A percentile compares a stretch with the other conserved stretches of the same genome.
These are phyloP conservation scores for Lynx canadensis DNA, from an alignment of 2,113 vertebrate genomes.

Conservation along the genomic window DNA sequence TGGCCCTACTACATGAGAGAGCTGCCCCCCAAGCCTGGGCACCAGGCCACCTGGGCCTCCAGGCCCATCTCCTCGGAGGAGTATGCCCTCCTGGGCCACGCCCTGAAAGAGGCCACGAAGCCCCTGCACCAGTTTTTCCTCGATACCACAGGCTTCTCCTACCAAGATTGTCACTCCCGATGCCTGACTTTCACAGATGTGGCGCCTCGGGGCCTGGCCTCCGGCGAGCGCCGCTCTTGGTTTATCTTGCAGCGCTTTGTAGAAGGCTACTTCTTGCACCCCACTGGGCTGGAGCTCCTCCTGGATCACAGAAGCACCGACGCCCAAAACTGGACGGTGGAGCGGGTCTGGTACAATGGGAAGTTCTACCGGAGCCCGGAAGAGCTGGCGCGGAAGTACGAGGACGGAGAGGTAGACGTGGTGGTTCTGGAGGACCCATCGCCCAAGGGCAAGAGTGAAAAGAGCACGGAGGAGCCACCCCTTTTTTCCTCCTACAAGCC, in stretches of 20 bases:
- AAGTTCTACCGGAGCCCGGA: conserved; percentile 87
- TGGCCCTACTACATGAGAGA: conserved; percentile 81
- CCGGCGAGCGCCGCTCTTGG: conserved; percentile 92
- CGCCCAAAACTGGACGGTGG: conserved; percentile 86
- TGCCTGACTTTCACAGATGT: conserved; percentile 92
- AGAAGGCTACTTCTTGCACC: conserved; percentile 94
- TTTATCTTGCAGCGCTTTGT: conserved; percentile 91
- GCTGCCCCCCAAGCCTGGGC: conserved; percentile 70
- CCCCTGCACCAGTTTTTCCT: conserved; percentile 87
- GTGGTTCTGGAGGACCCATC: conserved; percentile 76
- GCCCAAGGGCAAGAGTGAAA: fast-evolving
- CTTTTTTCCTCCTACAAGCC: conserved; percentile 91
- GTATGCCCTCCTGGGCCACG: conserved; percentile 79
- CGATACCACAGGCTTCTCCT: conserved; percentile 87
- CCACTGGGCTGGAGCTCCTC: conserved; percentile 92
- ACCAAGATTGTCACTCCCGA: conserved; percentile 84
- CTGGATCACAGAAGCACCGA: conserved; percentile 89
- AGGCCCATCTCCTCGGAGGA: conserved; percentile 87
- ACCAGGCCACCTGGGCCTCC: conserved; percentile 82
- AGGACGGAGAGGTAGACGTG: conserved; percentile 79
- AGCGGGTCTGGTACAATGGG: conserved; percentile 92
- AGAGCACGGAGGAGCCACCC: conserved; percentile 17
- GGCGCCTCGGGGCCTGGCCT: conserved; percentile 89
- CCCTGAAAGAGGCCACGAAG: conserved; percentile 72
- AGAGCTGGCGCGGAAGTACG: conserved; percentile 88